Evolutionary conservation across 2,888 invertebrate species (phyloP), one percentile per base, ranked within the genome.

Genomic region (Callosobruchus maculatus): DNA sequence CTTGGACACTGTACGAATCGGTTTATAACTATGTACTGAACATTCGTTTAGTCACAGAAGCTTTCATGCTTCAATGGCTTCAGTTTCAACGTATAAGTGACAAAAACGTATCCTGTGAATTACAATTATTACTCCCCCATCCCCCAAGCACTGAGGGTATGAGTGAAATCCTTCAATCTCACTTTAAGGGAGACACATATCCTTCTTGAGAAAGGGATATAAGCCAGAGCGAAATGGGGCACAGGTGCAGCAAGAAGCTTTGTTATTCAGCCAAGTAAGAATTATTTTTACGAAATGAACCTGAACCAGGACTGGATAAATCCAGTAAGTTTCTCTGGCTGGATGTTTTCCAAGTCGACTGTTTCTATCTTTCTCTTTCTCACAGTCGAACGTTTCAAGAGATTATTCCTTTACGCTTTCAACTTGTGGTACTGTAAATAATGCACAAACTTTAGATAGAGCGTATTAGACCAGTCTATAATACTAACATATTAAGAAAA

Each of bases 231-330:
- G 49, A 13, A 49, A 49, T 18, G 49, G 49, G 49, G 18, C 49
- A 49, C 49, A 49, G 49, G 49, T 49, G 49, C 49, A 49, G 49
- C 18, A 49, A 49, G 49, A 5, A 49, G 49, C 49, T 49, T 49
- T 49, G 49, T 49, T 49, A 49, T 49, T 49, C 49, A 49, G 49
- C 49, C 49, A 49, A 49, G 49, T 49, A 49, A 49, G 49, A 49
- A 85, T 86, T 85, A 86, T 86, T 85, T 85, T 84, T 83, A 83
- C 83, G 84, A 84, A 84, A 85, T 84, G 83, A 84, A 84, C 81
- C 83, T 82, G 83, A 49, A 49, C 49, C 49, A 18, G 13, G 49
- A 85, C 84, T 84, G 82, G 83, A 85, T 86, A 85, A 86, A 84
- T 84, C 84, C 84, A 78, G 26, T 26, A 76, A 80, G 80, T 80